Base-by-base conservation (phyloP, 2,113 vertebrate genomes). In the Eretmochelys imbricata region DNA sequence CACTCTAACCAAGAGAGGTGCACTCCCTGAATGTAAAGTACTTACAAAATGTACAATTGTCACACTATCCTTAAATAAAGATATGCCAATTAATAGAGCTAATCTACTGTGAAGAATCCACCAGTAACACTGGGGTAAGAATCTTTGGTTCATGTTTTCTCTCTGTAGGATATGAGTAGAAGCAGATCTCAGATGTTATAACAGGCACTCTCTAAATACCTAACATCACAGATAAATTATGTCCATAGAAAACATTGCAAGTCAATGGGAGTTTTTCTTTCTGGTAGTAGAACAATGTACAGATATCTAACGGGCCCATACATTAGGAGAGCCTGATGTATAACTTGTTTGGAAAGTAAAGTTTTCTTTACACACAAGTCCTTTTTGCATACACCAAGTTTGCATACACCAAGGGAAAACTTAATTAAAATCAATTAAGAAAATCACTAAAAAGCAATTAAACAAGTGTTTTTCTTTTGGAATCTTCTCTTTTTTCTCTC, bases 341-440 rank as follows among this genome's bases (percentile, higher is more conserved):
- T 62, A 85, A 55, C 27, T 10, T 92, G 25, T 5, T 85, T 91
- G 91, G 78, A 95, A 91, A 57, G 5, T 93, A 75, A 94, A 92
- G 24, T 85, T 95, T 92, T 92, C 46, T 90, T 75, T 82, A 87
- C 42, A 85, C 62, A 46, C 88, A 97, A 55, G 79, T 31, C 29
- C 59, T 92, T n/a, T n/a, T n/a, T n/a, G n/a, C n/a, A n/a, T n/a
- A n/a, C n/a, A n/a, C 2, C 10, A 89, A n/a, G 49, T 82, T 24
- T 2, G 0, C 87, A 59, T 93, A 93, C 29, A 48, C 65, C 55
- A 91, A 89, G 35, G n/a, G 57, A 95, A 82, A 93, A 6, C 35
- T 91, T 97, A 93, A 96, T 94, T 95, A 94, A 35, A 94, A 55
- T 94, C 87, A 94, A 13, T 92, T 89, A 93, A 84, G 88, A 95